Conservation (phyloP, 2,888 invertebrate genomes). For the Pristionchus japonicus region DNA sequence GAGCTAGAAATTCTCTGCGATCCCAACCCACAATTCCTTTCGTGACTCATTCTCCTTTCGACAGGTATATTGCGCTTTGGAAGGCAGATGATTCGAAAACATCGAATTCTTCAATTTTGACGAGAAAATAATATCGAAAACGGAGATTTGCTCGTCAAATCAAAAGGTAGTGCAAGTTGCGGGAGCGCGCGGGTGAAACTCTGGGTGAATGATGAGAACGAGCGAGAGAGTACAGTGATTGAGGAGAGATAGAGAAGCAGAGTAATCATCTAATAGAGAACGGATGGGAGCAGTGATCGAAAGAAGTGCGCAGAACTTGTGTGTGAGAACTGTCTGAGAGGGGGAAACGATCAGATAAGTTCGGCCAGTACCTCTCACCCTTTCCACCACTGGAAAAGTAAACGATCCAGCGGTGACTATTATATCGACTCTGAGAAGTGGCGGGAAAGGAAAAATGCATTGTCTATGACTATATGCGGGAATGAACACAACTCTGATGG, state of each 20-base stretch:
- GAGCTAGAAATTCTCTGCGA: neutral
- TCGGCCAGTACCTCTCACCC: neutral
- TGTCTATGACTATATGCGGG: neutral
- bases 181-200: neutral
- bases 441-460: neutral
- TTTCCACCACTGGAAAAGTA: neutral
- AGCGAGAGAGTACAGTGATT: neutral
- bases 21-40: neutral
- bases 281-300: neutral
- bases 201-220: neutral
- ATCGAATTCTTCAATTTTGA: neutral
- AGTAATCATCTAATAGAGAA: conserved; percentile 16
- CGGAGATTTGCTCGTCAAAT: neutral
- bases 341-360: conserved; percentile 5
- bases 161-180: neutral
- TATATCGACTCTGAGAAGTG: neutral
- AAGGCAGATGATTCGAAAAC: neutral
- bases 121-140: neutral
- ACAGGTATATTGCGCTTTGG: neutral
- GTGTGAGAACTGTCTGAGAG: neutral
- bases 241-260: neutral
- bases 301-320: conserved; percentile 25
- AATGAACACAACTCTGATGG: too few species aligned
- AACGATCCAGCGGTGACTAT: neutral
- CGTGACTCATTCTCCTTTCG: neutral